Base-by-base conservation (phyloP, 1,140 invertebrate genomes). In the Wiebesia pumilae region DNA sequence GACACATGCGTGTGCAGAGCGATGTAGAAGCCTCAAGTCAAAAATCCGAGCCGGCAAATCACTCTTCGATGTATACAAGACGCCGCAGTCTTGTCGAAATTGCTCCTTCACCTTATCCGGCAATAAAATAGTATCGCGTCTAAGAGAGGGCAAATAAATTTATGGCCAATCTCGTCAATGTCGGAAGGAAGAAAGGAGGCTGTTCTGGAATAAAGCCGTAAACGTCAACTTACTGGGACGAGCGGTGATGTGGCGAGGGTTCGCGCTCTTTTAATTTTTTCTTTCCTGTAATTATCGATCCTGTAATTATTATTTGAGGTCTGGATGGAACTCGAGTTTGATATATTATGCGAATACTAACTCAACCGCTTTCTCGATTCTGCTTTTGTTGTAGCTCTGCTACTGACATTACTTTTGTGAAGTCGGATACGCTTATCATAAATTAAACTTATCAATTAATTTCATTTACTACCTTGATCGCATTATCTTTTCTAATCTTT, bases 61-160 rank as follows among this genome's bases (percentile, higher is more conserved):
- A 35, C 43, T 75, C 38, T 43, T 43, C 30, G 71, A 38, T 75
- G 78, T 62, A 14, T 62, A 62, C 58, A 62, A 62, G 51, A 16
- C 54, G 51, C 81, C 40, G 33, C 65, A 62, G 27, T 24, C 51
- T 62, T 24, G 67, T 19, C 81, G 67, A 82, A 43, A 82, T 82
- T 82, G 81, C 77, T 43, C 77, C 80, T 89, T 90, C 84, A 89
- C 85, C 92, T 92, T 90, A 91, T 90, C 87, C 90, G 65, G 88
- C 90, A 90, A 89, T 91, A 92, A 92, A 91, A 90, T 84, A 91
- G 91, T 92, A 90, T 91, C 90, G 91, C 91, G 90, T 91, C 89
- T 87, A 89, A 90, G 90, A 90, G 90, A 88, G 89, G 86, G 86
- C 89, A 92, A 92, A 93, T 93, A 93, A 93, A 92, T 93, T 93